Conservation (phyloP, 2,888 invertebrate genomes). For the Drosophila crucigera region DNA sequence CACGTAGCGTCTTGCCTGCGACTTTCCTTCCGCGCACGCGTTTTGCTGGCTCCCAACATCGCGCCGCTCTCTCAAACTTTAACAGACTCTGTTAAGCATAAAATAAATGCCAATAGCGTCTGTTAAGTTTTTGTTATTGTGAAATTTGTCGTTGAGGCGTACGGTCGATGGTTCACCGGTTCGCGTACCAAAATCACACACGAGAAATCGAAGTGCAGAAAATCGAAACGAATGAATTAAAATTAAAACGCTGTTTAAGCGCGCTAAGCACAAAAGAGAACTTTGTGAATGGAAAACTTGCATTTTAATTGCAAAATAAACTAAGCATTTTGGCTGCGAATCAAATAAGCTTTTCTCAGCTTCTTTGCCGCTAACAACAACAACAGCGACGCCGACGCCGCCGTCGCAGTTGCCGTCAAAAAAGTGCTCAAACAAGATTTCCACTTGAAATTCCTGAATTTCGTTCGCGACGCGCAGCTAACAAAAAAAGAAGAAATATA, state of each 20-base stretch:
- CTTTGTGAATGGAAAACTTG: constrained; percentile 25
- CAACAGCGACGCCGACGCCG: constrained; percentile 36
- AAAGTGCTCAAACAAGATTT: constrained; percentile 81
- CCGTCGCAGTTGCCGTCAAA: constrained; percentile 47
- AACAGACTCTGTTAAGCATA: constrained; percentile 45
- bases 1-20: constrained; percentile 11
- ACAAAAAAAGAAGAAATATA: constrained; percentile 40
- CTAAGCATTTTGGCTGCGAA: constrained; percentile 46
- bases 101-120: constrained; percentile 8
- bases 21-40: constrained; percentile 24
- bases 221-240: constrained; percentile 42
- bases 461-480: constrained; percentile 61
- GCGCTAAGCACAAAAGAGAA: constrained; percentile 23
- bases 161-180: constrained; percentile 33
- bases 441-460: constrained; percentile 82
- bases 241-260: constrained; percentile 17
- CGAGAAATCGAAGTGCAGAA: constrained; percentile 46
- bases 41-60: constrained; percentile 10
- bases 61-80: constrained; percentile 10
- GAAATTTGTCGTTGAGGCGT: constrained; percentile 39
- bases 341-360: constrained; percentile 42
- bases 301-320: constrained; percentile 16
- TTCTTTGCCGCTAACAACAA: constrained; percentile 55
- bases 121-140: constrained; percentile 57
- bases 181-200: constrained; percentile 25